Conservation (phyloP, 2,888 invertebrate genomes). For the Ochropleura plecta region DNA sequence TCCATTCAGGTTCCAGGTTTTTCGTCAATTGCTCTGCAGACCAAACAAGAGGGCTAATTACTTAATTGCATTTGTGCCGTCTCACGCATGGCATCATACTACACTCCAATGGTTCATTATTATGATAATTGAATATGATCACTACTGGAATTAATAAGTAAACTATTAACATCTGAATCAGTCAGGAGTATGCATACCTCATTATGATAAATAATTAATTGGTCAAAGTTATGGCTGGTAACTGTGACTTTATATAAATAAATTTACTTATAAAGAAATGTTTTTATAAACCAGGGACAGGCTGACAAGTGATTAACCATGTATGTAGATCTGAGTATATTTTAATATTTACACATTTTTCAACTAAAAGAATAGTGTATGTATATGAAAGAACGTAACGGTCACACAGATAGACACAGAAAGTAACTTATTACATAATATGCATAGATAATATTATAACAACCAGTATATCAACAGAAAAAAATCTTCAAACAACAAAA, state of each 20-base stretch:
- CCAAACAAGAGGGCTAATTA: conserved; percentile 30
- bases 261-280: fast-evolving
- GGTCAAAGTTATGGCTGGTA: background rate
- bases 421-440: background rate
- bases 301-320: background rate
- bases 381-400: background rate
- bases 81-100: conserved; percentile 16
- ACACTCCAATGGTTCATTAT: conserved; percentile 24
- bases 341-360: too few relatives aligned
- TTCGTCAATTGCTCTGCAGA: background rate
- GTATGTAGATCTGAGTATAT: background rate
- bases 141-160: conserved; percentile 15
- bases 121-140: conserved; percentile 28
- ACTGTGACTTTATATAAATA: background rate
- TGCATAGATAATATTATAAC: background rate
- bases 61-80: conserved; percentile 33
- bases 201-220: background rate
- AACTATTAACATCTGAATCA: background rate
- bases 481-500: conserved; percentile 17
- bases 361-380: too few relatives aligned
- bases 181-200: background rate
- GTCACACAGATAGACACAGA: background rate
- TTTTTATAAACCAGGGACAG: background rate
- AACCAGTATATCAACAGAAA: background rate
- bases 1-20: conserved; percentile 20